These are phyloP conservation scores for Probaryconus sp. DNA, from an alignment of 1,140 invertebrate genomes.

Conservation along the genomic window DNA sequence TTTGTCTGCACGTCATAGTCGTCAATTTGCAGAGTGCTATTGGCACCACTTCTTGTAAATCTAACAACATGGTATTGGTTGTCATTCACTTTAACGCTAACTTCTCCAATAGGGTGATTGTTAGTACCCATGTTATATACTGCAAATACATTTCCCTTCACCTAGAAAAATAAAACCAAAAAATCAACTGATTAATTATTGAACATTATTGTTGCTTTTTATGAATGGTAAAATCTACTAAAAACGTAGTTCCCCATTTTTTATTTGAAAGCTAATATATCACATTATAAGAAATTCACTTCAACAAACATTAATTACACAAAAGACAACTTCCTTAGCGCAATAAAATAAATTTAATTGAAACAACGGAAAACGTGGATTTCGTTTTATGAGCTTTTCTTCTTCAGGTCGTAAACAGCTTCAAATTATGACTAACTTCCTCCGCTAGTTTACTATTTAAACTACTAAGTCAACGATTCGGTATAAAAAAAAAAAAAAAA, in stretches of 20 bases:
- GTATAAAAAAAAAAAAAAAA: slow-evolving; percentile 18
- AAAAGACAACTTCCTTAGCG: not conserved
- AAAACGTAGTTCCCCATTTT: too few species aligned
- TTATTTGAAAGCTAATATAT: too few species aligned
- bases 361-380: slow-evolving; percentile 15
- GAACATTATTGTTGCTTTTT: too few species aligned
- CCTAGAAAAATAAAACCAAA: slow-evolving; percentile 77
- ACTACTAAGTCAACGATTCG: slow-evolving; percentile 14
- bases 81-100: slow-evolving; percentile 93
- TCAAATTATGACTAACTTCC: slow-evolving; percentile 36
- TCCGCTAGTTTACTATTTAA: slow-evolving; percentile 36
- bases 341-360: slow-evolving; percentile 34
- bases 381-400: slow-evolving; percentile 23
- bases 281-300: too few species aligned
- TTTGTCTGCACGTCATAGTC: slow-evolving; percentile 91
- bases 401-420: slow-evolving; percentile 21
- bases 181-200: slow-evolving; percentile 12
- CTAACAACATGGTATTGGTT: slow-evolving; percentile 95
- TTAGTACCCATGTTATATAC: slow-evolving; percentile 96
- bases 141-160: slow-evolving; percentile 95
- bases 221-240: too few species aligned
- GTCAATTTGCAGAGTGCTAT: slow-evolving; percentile 94
- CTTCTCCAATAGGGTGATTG: slow-evolving; percentile 94
- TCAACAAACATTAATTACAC: not conserved
- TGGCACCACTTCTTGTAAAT: slow-evolving; percentile 92